These are phyloP conservation scores for Zootoca vivipara DNA, from an alignment of 2,113 vertebrate genomes.

Conservation along the genomic window DNA sequence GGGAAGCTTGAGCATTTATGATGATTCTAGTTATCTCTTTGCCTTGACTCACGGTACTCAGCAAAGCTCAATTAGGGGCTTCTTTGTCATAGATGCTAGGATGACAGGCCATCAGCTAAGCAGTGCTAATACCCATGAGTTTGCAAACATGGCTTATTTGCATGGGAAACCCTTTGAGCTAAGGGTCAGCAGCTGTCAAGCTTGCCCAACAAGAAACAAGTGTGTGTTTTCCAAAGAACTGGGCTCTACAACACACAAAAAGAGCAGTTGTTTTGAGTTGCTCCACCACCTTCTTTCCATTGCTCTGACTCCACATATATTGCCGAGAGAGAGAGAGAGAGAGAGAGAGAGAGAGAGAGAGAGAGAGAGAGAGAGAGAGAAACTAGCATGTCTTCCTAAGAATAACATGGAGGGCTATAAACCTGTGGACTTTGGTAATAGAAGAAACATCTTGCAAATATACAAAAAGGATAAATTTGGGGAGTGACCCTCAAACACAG, in stretches of 20 bases:
- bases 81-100: background rate
- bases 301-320: background rate
- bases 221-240: background rate
- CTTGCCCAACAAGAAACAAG: background rate
- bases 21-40: background rate
- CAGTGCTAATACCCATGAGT: constrained; percentile 2
- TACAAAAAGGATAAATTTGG: background rate
- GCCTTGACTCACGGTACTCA: background rate
- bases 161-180: background rate
- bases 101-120: background rate
- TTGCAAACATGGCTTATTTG: constrained; percentile 30
- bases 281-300: background rate
- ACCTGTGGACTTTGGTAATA: background rate
- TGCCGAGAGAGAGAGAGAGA: background rate
- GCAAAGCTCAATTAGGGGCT: constrained; percentile 2
- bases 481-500: background rate
- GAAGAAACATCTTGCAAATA: background rate
- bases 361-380: background rate
- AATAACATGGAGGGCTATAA: background rate
- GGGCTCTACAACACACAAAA: background rate
- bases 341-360: no score
- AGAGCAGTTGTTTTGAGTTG: background rate
- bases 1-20: background rate
- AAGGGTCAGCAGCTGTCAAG: background rate
- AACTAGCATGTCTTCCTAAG: background rate